Conservation (phyloP, 2,113 vertebrate species). For the Phyllostomus hastatus region DNA sequence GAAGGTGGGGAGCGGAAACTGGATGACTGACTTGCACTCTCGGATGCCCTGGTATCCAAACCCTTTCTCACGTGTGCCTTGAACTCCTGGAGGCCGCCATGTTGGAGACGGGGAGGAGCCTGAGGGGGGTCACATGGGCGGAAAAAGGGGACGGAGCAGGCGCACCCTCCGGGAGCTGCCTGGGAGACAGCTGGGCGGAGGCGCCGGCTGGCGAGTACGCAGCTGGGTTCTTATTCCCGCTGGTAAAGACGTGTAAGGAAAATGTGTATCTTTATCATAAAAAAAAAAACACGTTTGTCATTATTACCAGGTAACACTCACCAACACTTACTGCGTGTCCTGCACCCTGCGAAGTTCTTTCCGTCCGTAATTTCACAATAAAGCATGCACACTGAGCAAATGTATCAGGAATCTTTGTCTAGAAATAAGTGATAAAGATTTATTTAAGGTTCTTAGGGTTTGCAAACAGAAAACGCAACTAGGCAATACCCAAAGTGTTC, state of each 20-base stretch:
- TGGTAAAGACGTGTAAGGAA: not conserved
- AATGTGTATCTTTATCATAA: not conserved
- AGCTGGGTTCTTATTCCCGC: rapidly evolving
- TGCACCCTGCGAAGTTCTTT: not conserved
- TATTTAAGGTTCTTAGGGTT: not conserved
- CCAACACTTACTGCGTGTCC: not conserved
- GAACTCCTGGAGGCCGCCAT: conserved; percentile 77
- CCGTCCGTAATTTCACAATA: not conserved
- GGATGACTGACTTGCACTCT: not conserved
- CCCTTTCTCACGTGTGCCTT: conserved; percentile 61
- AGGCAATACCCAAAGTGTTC: not conserved
- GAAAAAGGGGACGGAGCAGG: not conserved
- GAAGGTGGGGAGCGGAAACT: rapidly evolving
- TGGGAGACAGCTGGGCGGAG: rapidly evolving
- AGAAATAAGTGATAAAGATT: not conserved
- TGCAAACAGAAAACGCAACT: not conserved
- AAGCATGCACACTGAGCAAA: not conserved
- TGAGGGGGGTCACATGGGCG: conserved; percentile 62
- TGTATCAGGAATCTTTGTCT: not conserved
- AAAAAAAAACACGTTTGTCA: not conserved
- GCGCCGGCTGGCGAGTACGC: rapidly evolving
- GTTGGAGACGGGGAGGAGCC: conserved; percentile 55
- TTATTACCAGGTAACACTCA: not conserved
- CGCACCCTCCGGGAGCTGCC: not conserved
- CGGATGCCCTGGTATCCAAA: rapidly evolving